A percentile compares a stretch with the other conserved stretches of the same genome.
Conservation (phyloP, 2,113 vertebrate genomes). For the Corynorhinus townsendii region DNA sequence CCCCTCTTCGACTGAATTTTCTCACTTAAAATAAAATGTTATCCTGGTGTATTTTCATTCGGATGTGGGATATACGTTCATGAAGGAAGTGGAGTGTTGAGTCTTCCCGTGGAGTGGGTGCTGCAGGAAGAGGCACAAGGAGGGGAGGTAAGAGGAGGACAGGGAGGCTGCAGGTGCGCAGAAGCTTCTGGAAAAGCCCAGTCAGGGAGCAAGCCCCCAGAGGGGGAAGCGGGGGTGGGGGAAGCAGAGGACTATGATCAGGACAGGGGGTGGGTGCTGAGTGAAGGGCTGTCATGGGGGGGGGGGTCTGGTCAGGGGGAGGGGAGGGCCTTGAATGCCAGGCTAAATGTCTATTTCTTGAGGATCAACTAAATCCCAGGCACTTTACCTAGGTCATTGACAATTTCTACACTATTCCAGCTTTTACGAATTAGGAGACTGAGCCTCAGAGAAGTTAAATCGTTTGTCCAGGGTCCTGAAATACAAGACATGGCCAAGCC, state of each 20-base stretch:
- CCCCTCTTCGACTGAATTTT: neutral
- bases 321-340: neutral
- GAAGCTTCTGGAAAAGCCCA: neutral
- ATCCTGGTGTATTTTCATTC: neutral
- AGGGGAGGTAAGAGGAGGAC: rapidly evolving
- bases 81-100: no score
- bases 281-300: neutral
- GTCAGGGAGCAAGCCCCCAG: neutral
- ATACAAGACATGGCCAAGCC: neutral
- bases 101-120: neutral
- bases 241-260: neutral
- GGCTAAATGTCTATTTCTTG: neutral
- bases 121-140: neutral
- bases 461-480: neutral
- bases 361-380: neutral
- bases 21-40: neutral
- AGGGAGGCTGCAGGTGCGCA: neutral
- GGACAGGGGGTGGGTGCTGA: neutral
- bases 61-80: neutral
- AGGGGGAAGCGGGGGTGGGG: no score
- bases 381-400: neutral
- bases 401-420: neutral
- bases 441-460: no score
- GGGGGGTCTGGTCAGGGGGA: neutral
- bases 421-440: neutral